A percentile compares a stretch with the other conserved stretches of the same genome.
Conservation (phyloP, 30 jellyfish, hydroid and myxozoan genomes). For the Pelagia noctiluca region DNA sequence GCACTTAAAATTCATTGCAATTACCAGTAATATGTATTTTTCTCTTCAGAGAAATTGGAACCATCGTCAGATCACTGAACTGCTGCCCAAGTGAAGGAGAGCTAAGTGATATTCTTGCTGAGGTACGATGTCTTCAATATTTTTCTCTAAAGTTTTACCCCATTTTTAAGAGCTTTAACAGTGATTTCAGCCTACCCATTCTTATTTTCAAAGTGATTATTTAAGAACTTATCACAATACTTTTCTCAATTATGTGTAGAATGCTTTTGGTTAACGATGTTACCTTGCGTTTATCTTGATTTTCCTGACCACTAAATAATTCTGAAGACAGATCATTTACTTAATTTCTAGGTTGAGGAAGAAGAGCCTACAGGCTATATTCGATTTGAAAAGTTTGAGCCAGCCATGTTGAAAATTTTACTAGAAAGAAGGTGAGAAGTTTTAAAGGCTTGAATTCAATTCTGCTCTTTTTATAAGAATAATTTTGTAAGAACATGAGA, state of each 20-base stretch:
- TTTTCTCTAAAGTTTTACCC: background rate
- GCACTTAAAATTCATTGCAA: too few species aligned
- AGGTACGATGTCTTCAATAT: conserved; percentile 34
- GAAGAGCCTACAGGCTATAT: conserved; percentile 97
- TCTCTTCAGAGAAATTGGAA: conserved; percentile 85
- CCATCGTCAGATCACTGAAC: conserved; percentile 87
- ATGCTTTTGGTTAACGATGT: too few species aligned
- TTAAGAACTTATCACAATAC: too few species aligned
- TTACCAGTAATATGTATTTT: background rate
- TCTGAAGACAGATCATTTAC: too few species aligned
- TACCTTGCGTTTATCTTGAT: too few species aligned
- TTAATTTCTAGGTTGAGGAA: conserved; percentile 76
- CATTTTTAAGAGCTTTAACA: too few species aligned
- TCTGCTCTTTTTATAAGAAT: background rate
- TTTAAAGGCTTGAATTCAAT: background rate
- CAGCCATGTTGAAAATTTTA: conserved; percentile 87
- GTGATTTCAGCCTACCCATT: too few species aligned
- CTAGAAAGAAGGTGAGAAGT: conserved; percentile 80
- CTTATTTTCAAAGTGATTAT: too few species aligned
- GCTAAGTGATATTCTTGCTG: conserved; percentile 80
- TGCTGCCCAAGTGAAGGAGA: conserved; percentile 99
- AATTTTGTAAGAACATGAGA: too few species aligned
- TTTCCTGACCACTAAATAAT: too few species aligned
- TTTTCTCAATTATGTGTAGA: too few species aligned
- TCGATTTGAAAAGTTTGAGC: conserved; percentile 85